Evolutionary conservation across 2,113 vertebrate species (phyloP), one percentile per base, ranked within the genome.

Genomic region (Aphelocoma coerulescens): DNA sequence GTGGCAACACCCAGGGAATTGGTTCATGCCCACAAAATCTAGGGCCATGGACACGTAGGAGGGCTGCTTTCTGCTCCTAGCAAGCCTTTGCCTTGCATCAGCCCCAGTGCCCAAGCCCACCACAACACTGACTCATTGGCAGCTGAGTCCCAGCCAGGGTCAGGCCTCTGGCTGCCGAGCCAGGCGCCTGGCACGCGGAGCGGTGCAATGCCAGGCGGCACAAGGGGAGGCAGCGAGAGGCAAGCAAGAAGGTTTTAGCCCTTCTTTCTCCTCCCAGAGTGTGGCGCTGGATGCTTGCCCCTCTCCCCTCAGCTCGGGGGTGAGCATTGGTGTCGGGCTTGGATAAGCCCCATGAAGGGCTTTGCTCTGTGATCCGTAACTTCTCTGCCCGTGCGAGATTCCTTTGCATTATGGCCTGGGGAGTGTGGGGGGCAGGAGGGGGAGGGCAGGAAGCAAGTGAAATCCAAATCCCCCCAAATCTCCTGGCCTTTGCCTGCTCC

Each of bases 381-480:
- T 95, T 81, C 82, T 91, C 85, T 93, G 65, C 83, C n/a, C 15
- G 8, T 96, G 89, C 8, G 0, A 95, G 95, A 97, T 95, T 97
- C 96, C 85, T 95, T 80, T 85, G 62, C 91, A 62, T 88, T 88
- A 66, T 30, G 32, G 37, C 55, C 82, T 52, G 44, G 39, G 59
- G 85, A 93, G 81, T 0, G 0, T 65, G 39, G 67, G 85, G 92
- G 81, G 73, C 59, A 91, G 65, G 35, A 84, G 96, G 88, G 91
- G 95, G 89, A 86, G 77, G 91, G 94, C 93, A 97, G 96, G 95
- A 96, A 97, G 85, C 78, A 89, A 96, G 74, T 55, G 88, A 96
- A 97, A 97, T 96, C 95, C 88, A 96, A 97, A 97, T 97, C 97
- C 91, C 94, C 74, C 75, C 85, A 97, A 93, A 97, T 96, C 97